Evolutionary conservation across 2,113 vertebrate species (phyloP), one percentile per base, ranked within the genome.

Genomic region (Rhinolophus sinicus): DNA sequence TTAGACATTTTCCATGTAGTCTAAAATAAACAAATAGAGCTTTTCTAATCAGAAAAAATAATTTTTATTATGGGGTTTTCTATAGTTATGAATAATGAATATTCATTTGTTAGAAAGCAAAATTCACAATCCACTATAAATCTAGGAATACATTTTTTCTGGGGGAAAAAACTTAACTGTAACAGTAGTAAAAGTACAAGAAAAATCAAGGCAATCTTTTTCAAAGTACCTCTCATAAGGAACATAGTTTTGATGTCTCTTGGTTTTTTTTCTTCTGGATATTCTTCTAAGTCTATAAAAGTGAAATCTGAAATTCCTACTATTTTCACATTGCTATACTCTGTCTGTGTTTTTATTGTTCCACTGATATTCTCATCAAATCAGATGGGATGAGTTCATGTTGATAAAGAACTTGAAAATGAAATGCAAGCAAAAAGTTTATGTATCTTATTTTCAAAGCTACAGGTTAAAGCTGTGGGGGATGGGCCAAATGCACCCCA

Each of bases 51-150:
- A 85, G 76, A 85, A 94, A 82, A 81, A 65, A 33, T 81, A 65
- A 88, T 30, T 80, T 95, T 85, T 76, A 72, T 65, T 58, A 54
- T 56, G 40, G 14, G 3, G 0, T 89, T 82, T 77, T 75, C 33
- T 30, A 70, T 47, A 30, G 52, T 75, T 90, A 72, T 67, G 50
- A 83, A 69, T 70, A 21, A 90, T 65, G 9, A 62, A 47, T 94
- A 84, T 65, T 62, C 30, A 64, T 92, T 83, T 82, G 12, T 85
- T 87, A 94, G 44, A 90, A 92, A 96, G 56, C 19, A 94, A 96
- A 91, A 88, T 60, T 47, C 26, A 65, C 8, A 92, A 77, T 78
- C 33, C 44, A 70, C 91, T 89, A 62, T 76, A 5, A 90, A 93
- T 54, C 16, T 90, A 26, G 30, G 5, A 67, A 22, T 77, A 62